phyloP scores from a whole-genome alignment of 2,888 invertebrate species.

The Drymonia ruficornis region DNA sequence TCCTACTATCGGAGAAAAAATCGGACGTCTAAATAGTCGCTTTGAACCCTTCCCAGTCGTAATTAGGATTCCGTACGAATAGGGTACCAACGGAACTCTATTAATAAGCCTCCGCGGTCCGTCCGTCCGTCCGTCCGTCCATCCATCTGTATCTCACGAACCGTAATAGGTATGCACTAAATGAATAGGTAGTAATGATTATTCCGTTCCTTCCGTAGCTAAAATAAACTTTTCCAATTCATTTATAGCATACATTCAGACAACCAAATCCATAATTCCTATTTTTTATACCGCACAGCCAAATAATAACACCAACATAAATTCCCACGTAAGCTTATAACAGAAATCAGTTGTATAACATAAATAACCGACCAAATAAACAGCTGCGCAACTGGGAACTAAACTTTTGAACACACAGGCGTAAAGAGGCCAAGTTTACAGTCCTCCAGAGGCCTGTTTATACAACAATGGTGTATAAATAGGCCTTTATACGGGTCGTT shows the following conservation, averaged over 20 bases:
- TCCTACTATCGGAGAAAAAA: too few species aligned
- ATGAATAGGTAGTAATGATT: too few species aligned
- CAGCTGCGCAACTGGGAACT: background rate
- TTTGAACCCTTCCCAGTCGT: too few species aligned
- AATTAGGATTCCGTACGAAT: too few species aligned
- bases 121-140: too few species aligned
- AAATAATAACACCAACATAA: background rate
- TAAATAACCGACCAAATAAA: background rate
- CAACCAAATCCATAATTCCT: too few species aligned
- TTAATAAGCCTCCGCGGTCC: too few species aligned
- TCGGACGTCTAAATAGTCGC: too few species aligned
- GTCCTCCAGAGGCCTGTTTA: conserved; percentile 1
- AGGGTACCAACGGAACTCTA: too few species aligned
- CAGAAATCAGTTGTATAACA: conserved; percentile 1
- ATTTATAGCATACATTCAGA: background rate
- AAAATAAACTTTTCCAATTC: background rate
- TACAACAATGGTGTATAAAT: conserved; percentile 5
- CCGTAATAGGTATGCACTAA: too few species aligned
- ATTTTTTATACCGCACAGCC: background rate
- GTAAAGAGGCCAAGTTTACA: background rate
- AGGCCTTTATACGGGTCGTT: conserved; percentile 2
- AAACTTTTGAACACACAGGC: conserved; percentile 7
- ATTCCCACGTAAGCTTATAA: background rate
- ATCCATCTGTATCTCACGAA: too few species aligned
- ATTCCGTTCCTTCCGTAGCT: too few species aligned